Base-by-base conservation (phyloP, 2,888 invertebrate genomes). In the Epirrhoe tristata region DNA sequence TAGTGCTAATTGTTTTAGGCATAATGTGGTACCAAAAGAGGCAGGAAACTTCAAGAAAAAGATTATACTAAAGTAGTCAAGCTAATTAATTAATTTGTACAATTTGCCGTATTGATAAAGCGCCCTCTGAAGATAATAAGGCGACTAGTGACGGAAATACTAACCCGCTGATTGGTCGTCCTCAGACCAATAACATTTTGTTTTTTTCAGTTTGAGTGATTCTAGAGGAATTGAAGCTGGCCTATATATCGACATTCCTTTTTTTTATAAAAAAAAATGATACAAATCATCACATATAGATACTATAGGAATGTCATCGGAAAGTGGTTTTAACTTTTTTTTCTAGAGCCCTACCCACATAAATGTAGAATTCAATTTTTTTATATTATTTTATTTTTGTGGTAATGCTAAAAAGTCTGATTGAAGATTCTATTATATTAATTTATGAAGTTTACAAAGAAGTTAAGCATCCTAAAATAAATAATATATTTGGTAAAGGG, bases 1-100 rank as follows among this genome's bases (percentile, higher is more conserved):
- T 98, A 52, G 97, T 96, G 0, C 95, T 97, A 71, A 96, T 97
- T 0, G 97, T 98, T 3, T 95, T 98, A 62, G 98, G 97, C 34
- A 97, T 99, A 70, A 97, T 98, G 94, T 97, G 98, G 86, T 98
- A 98, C 86, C 98, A 98, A 86, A 98, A 98, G 84, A 96, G 97
- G 68, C 97, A 98, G 84, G 98, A 98, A 83, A 96, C 97, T 74
- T 96, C 96, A 67, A 95, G 98, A 79, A 99, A 99, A 91, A 95
- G 98, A 79, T 97, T 98, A 36, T 94, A 94, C 75, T 94, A 81
- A 88, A 32, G 59, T n/a, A 36, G 43, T 39, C 31, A 31, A 59
- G 34, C 43, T 43, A 43, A 12, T 43, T 43, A 24, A 24, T 24
- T 24, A 2, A 24, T 24, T 1, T 48, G 48, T 48, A 48, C 48